Evolutionary conservation across 2,797 vertebrate species (phyloP).

Genomic region (Anguilla marmorata): DNA sequence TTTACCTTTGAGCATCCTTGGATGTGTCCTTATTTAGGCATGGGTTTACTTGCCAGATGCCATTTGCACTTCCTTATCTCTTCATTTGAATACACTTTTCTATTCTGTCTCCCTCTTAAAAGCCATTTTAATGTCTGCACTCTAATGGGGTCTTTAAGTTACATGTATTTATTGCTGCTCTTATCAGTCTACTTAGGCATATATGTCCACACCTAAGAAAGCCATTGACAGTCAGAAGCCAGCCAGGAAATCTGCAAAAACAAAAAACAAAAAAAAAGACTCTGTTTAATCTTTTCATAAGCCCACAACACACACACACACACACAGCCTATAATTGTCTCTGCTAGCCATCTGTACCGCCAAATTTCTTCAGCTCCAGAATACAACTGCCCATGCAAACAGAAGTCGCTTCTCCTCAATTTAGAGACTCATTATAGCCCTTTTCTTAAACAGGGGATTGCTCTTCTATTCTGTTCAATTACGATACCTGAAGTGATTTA

Average conservation of each 20-base stretch:
- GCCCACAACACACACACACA: neutral
- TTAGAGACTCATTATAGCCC: neutral
- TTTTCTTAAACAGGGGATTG: neutral
- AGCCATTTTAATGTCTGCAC: constrained; percentile 25
- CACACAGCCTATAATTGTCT: neutral
- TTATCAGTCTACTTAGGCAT: neutral
- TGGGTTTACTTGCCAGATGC: neutral
- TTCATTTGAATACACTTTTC: constrained; percentile 28
- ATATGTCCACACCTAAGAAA: neutral
- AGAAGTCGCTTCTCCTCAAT: neutral
- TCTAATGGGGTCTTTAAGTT: constrained; percentile 29
- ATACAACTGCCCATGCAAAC: neutral
- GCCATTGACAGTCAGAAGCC: neutral
- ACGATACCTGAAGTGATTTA: constrained; percentile 25
- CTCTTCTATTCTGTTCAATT: constrained; percentile 23
- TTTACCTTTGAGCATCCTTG: neutral
- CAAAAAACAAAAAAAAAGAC: no score
- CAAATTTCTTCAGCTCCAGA: neutral
- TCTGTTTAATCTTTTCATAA: neutral
- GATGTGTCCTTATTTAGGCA: neutral
- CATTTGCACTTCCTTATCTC: constrained; percentile 25
- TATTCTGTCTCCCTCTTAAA: constrained; percentile 33
- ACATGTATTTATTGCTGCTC: constrained; percentile 24
- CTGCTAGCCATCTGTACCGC: neutral
- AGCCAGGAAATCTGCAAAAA: neutral